Percentiles rank a stretch among this genome's conserved stretches.
phyloP scores from a whole-genome alignment of 2,797 vertebrate genomes.

The Pyrocephalus nanus region DNA sequence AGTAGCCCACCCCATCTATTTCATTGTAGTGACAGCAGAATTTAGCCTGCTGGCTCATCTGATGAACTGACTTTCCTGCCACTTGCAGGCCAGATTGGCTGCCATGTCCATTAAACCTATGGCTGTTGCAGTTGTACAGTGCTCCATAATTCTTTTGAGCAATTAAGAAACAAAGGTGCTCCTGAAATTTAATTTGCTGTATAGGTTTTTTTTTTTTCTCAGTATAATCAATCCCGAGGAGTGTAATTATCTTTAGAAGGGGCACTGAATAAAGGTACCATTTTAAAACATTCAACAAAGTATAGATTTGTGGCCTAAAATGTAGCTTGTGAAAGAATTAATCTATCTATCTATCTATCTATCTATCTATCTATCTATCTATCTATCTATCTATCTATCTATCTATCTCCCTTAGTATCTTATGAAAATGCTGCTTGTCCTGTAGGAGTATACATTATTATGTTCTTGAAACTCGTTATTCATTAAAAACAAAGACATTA shows the following conservation, averaged over 20 bases:
- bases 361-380: not conserved
- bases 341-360: not conserved
- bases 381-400: not conserved
- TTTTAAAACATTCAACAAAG: slow-evolving; percentile 37
- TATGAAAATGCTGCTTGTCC: not conserved
- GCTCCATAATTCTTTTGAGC: slow-evolving; percentile 10
- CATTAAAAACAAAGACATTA: not conserved
- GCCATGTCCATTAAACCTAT: not conserved
- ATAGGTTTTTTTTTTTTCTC: not conserved
- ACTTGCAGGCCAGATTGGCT: not conserved
- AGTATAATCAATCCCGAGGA: not conserved
- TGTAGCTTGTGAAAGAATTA: not conserved
- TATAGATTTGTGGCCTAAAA: slow-evolving; percentile 28
- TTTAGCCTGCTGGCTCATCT: not conserved
- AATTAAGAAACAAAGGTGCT: slow-evolving; percentile 24
- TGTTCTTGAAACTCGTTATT: not conserved
- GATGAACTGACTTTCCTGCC: not conserved
- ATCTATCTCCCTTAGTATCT: not conserved
- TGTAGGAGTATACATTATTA: not conserved
- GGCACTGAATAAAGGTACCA: slow-evolving; percentile 16
- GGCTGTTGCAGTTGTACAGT: not conserved
- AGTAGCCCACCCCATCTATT: not conserved
- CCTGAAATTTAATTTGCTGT: slow-evolving; percentile 35
- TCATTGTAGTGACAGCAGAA: not conserved
- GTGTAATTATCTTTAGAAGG: slow-evolving; percentile 39